Evolutionary conservation across 1,140 invertebrate genomes (phyloP), one percentile per base, ranked within the genome.

Genomic region (Scylla paramamosain): DNA sequence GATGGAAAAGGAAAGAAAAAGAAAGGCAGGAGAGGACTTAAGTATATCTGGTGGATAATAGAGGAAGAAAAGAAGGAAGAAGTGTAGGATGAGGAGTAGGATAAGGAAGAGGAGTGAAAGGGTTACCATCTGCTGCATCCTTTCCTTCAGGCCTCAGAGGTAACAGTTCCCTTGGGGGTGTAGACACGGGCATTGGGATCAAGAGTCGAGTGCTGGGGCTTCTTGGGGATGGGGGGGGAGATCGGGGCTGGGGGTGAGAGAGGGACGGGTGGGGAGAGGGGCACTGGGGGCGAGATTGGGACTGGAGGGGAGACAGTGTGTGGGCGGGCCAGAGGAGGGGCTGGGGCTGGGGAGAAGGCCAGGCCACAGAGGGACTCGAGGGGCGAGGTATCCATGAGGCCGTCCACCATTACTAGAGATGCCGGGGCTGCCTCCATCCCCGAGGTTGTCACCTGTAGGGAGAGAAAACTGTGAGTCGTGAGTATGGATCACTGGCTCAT

Each of bases 131-230:
- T 77, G n/a, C 67, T n/a, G 12, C 67, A 20, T 29, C 32, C 52
- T 82, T 29, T 25, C 31, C 16, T 83, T 91, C 31, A 93, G 84
- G 95, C 88, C 88, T 96, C 95, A 28, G 95, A 94, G 32, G 96
- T 96, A 48, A 95, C 96, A 32, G 95, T 95, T 29, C 96, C 95
- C 96, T 99, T 98, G 89, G 99, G 99, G 93, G 98, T 99, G 97
- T 99, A 99, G 95, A 98, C 98, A 95, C 98, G 98, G 94, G 99
- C 99, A 97, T 99, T 99, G 86, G 99, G 99, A 97, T 99, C 99
- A 94, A 99, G 97, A 96, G 98, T 98, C 25, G 98, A 98, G 89
- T 97, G 97, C 93, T 91, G 96, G 93, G 96, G 96, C 92, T 94
- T 96, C 45, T 91, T 95, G 39, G 94, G 93, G 88, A 91, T 92